Base-by-base conservation (phyloP, 2,797 vertebrate species). In the Podargus strigoides region DNA sequence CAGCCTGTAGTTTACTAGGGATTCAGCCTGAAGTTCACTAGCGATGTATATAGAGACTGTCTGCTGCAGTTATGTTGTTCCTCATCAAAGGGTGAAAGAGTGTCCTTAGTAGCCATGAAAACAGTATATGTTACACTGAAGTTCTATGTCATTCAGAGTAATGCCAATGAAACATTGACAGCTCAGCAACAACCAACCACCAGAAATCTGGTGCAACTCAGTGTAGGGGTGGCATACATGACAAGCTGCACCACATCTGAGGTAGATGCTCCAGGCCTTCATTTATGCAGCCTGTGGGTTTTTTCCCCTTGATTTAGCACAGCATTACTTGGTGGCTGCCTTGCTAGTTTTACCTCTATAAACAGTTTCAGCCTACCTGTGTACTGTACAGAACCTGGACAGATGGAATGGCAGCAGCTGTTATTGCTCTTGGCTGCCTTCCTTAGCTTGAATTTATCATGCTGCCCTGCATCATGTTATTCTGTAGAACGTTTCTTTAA, bases 261-360 rank as follows among this genome's bases (percentile, higher is more conserved):
- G 37, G 20, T 60, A 26, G 63, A 37, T 49, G 21, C 13, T 85
- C 27, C 50, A 37, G 42, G 34, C 27, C 17, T 82, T 72, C 4
- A 0, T 76, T 79, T 62, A 36, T 39, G 20, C 7, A 55, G 13
- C 36, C 23, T 39, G 22, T 39, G 22, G 9, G 12, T 28, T 26
- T 59, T 21, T 3, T 1, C 2, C 3, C 4, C 3, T 3, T 7
- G 9, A 14, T 53, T 36, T 68, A 64, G 30, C 24, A 49, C 30
- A 39, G 13, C 4, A 12, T 28, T 78, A 7, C 6, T 79, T 73
- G 32, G 14, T 73, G 32, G 9, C 20, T 47, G 24, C n/a, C 72
- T 80, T 66, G 15, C 22, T 7, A 5, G n/a, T 80, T 80, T 14
- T 18, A 30, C 18, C 22, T 74, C 64, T 66, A 6, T 12, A 66